A percentile compares a stretch with the other conserved stretches of the same genome.
Conservation (phyloP, 2,797 vertebrate genomes). For the Dendrocincla fuliginosa region DNA sequence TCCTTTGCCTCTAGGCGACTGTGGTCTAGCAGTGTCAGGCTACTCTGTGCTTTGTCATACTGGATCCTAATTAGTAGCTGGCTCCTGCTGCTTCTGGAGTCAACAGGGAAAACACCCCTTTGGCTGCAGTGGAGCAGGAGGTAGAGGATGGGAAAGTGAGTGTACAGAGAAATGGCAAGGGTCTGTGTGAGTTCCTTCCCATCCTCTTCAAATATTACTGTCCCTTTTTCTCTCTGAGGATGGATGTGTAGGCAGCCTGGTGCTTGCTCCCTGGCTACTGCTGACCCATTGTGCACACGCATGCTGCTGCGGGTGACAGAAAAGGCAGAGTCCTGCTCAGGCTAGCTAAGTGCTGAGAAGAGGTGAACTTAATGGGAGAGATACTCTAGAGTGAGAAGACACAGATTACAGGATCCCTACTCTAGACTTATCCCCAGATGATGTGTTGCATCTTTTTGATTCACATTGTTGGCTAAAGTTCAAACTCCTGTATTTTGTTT, state of each 20-base stretch:
- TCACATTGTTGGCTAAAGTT: not conserved
- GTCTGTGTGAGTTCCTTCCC: not conserved
- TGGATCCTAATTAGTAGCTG: constrained; percentile 64
- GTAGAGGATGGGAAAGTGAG: not conserved
- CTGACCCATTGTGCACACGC: not conserved
- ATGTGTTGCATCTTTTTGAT: not conserved
- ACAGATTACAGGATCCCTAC: not conserved
- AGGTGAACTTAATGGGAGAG: not conserved
- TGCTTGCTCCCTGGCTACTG: not conserved
- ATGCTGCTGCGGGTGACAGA: not conserved
- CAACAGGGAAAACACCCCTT: constrained; percentile 36
- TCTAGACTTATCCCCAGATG: not conserved
- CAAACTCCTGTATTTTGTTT: not conserved
- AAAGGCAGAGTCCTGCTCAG: not conserved
- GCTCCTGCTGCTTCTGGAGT: constrained; percentile 14
- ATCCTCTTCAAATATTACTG: not conserved
- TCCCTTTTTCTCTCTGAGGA: not conserved
- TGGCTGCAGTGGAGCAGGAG: not conserved
- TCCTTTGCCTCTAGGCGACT: constrained; percentile 34
- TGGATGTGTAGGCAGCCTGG: not conserved
- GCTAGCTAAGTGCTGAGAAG: not conserved
- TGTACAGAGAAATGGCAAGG: not conserved
- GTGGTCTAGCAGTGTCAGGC: constrained; percentile 29
- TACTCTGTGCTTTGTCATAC: constrained; percentile 55
- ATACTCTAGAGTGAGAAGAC: not conserved